phyloP scores from a whole-genome alignment of 2,888 invertebrate species.

The Athalia rosae region DNA sequence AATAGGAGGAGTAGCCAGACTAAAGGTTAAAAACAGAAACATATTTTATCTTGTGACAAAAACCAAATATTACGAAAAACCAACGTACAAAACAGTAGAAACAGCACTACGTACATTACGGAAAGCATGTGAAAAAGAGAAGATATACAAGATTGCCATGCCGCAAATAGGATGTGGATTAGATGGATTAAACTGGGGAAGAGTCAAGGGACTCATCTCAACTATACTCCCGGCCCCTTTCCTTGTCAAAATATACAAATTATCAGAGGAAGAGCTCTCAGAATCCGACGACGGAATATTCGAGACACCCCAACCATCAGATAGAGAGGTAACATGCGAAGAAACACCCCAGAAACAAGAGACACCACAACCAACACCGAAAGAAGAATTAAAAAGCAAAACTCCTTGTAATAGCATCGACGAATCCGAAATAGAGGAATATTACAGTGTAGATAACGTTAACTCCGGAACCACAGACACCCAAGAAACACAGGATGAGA shows the following conservation, averaged over 20 bases:
- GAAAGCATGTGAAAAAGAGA: conserved; percentile 61
- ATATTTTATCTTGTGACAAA: conserved; percentile 22
- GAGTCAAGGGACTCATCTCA: conserved; percentile 49
- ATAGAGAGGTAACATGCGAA: background rate
- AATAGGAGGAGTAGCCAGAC: conserved; percentile 24
- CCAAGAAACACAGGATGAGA: background rate
- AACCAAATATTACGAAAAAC: background rate
- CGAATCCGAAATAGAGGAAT: too few species aligned
- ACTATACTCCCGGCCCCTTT: conserved; percentile 73
- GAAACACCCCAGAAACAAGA: too few species aligned
- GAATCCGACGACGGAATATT: background rate
- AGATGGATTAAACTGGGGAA: background rate
- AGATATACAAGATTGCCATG: background rate
- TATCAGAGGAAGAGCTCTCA: background rate
- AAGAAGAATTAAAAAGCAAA: too few species aligned
- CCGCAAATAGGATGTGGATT: conserved; percentile 2
- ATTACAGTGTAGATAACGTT: too few species aligned
- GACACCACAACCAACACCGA: too few species aligned
- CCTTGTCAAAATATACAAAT: background rate
- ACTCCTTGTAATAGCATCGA: too few species aligned
- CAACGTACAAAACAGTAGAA: background rate
- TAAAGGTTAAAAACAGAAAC: background rate
- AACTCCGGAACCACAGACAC: background rate
- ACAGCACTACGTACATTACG: conserved; percentile 63
- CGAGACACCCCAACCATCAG: background rate